Conservation (phyloP, 1,140 invertebrate species). For the Formica exsecta region DNA sequence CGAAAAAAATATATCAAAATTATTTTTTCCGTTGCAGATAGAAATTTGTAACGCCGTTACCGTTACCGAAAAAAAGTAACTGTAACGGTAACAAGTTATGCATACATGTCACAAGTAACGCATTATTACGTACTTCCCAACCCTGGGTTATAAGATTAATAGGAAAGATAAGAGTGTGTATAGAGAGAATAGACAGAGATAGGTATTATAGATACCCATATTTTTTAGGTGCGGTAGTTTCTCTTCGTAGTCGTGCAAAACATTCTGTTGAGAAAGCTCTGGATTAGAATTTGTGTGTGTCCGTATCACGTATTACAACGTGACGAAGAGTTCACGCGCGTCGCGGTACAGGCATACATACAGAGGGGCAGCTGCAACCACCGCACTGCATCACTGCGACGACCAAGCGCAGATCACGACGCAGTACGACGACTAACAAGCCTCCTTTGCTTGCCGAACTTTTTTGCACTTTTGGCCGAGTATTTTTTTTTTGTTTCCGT, state of each 20-base stretch:
- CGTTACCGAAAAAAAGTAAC: no score
- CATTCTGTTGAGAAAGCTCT: conserved; percentile 84
- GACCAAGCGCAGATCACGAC: conserved; percentile 83
- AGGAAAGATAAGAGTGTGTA: conserved; percentile 74
- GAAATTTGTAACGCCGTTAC: no score
- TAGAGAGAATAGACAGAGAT: conserved; percentile 84
- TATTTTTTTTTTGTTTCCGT: conserved; percentile 1
- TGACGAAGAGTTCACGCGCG: conserved; percentile 81
- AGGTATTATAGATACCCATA: conserved; percentile 85
- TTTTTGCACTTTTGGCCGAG: conserved; percentile 61
- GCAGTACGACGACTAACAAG: conserved; percentile 86
- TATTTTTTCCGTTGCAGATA: no score
- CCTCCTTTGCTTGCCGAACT: conserved; percentile 76
- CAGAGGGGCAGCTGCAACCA: conserved; percentile 85
- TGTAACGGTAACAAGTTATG: no score
- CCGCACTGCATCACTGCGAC: conserved; percentile 86
- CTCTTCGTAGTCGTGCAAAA: conserved; percentile 84
- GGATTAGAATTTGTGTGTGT: conserved; percentile 81
- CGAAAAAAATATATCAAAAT: no score
- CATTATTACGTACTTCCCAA: neutral
- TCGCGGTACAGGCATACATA: conserved; percentile 78
- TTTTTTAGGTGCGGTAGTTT: conserved; percentile 83
- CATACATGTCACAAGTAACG: neutral
- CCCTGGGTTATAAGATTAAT: conserved; percentile 47
- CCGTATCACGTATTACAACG: conserved; percentile 83